These are phyloP conservation scores for Campylomormyrus numenius DNA, from an alignment of 2,113 vertebrate genomes.

Conservation along the genomic window DNA sequence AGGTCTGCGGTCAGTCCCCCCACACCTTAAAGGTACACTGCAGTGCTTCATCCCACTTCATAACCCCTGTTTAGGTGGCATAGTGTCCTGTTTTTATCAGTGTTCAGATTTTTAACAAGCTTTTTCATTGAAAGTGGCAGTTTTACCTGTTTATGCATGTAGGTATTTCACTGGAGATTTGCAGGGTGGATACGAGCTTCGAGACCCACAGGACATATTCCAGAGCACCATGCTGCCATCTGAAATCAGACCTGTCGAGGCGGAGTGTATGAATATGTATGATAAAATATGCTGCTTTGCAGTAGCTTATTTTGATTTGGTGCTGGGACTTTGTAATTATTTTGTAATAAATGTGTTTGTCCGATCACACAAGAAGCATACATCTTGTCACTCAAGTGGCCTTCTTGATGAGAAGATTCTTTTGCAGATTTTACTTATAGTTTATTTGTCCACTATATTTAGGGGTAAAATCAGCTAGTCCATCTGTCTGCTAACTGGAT, in stretches of 20 bases:
- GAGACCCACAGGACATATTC: background rate
- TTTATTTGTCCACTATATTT: background rate
- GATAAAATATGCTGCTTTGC: background rate
- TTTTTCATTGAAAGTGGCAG: background rate
- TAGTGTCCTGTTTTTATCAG: background rate
- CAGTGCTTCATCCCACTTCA: background rate
- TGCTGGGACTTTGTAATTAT: background rate
- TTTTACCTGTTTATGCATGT: background rate
- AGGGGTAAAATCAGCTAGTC: constrained; percentile 9
- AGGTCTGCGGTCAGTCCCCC: background rate
- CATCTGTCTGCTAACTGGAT: background rate
- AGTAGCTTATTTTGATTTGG: background rate
- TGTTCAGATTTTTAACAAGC: background rate
- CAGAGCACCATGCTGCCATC: background rate
- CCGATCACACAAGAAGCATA: background rate
- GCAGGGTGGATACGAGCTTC: background rate
- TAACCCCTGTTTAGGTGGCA: background rate
- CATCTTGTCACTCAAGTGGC: background rate
- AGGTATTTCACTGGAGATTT: background rate
- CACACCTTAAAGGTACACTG: background rate
- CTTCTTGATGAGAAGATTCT: background rate
- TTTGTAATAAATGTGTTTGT: background rate
- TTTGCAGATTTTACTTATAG: background rate
- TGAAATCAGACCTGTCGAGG: background rate
- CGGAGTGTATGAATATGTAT: background rate